A percentile compares a stretch with the other conserved stretches of the same genome.
These are phyloP conservation scores for Anhinga rufa DNA, from an alignment of 2,113 vertebrate genomes.

Conservation along the genomic window DNA sequence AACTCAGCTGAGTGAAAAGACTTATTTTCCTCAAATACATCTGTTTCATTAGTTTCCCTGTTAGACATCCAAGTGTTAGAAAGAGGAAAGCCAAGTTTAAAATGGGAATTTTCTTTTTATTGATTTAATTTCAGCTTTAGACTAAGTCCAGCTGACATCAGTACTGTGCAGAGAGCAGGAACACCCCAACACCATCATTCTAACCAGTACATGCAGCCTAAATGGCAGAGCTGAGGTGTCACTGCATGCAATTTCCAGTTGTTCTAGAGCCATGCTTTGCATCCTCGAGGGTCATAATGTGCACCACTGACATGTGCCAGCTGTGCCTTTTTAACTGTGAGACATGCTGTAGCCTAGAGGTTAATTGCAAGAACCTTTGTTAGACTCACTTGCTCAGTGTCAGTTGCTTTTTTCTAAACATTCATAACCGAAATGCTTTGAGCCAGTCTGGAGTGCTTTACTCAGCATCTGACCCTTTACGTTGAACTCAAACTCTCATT, in stretches of 20 bases:
- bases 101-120: background rate
- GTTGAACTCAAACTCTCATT: background rate
- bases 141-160: background rate
- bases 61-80: background rate
- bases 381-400: background rate
- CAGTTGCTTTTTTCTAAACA: background rate
- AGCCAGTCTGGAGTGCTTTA: background rate
- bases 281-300: no score
- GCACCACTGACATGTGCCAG: no score
- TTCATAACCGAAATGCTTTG: background rate
- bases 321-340: background rate
- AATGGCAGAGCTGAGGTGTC: background rate
- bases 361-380: background rate
- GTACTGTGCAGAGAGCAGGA: background rate
- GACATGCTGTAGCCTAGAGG: background rate
- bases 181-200: background rate
- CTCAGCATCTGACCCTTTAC: background rate
- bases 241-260: background rate
- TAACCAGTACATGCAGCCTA: background rate
- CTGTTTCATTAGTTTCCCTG: background rate
- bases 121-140: background rate
- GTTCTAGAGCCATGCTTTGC: background rate
- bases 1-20: background rate
- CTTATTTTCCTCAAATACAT: background rate
- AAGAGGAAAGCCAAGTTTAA: background rate